These are phyloP conservation scores for Carlito syrichta DNA, from an alignment of 2,113 vertebrate genomes.

Conservation along the genomic window DNA sequence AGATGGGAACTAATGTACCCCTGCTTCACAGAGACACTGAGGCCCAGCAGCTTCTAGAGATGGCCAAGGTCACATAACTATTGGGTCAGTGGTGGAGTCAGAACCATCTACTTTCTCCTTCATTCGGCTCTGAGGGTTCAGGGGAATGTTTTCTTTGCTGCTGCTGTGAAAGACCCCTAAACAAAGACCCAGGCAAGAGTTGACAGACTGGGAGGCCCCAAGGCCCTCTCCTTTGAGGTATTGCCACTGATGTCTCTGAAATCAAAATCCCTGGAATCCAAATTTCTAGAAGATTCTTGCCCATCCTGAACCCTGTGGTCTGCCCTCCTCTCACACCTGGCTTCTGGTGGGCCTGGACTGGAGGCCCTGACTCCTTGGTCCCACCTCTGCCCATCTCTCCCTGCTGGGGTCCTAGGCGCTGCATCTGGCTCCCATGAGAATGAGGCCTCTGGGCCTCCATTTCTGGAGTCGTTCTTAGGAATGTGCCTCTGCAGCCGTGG, in stretches of 20 bases:
- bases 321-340: not conserved
- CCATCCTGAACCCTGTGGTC: not conserved
- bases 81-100: not conserved
- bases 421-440: not conserved
- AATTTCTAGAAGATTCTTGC: not conserved
- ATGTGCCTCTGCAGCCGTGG: not conserved
- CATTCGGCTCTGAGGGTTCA: not conserved
- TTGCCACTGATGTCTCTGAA: not conserved
- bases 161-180: not conserved
- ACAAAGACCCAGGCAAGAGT: not conserved
- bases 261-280: not conserved
- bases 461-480: not conserved
- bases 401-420: not conserved
- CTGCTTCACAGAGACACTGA: not conserved
- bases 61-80: not conserved
- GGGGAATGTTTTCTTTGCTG: not conserved
- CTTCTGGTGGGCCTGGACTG: not conserved
- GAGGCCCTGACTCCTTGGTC: not conserved
- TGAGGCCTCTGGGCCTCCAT: not conserved
- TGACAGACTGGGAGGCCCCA: not conserved
- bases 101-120: not conserved
- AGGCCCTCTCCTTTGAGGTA: not conserved
- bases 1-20: not conserved
- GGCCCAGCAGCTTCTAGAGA: not conserved
- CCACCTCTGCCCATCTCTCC: not conserved